Percentiles rank a stretch among this genome's conserved stretches.
These are phyloP conservation scores for Acanthiza pusilla DNA, from an alignment of 2,797 vertebrate genomes.

Conservation along the genomic window DNA sequence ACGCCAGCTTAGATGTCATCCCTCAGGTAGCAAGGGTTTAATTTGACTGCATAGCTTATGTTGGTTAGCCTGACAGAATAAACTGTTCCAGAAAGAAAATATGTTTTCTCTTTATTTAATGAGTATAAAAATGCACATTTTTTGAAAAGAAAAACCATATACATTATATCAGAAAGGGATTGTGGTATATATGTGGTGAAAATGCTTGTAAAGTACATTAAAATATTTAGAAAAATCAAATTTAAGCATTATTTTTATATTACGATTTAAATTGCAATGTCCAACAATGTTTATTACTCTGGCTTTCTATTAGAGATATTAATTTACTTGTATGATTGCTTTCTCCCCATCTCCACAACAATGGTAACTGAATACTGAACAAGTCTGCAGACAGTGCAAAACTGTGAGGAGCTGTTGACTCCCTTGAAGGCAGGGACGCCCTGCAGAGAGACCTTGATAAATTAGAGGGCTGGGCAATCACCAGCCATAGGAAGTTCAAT, in stretches of 20 bases:
- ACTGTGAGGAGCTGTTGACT: not conserved
- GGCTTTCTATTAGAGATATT: not conserved
- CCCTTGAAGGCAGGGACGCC: not conserved
- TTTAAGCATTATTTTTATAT: not conserved
- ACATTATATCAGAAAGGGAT: not conserved
- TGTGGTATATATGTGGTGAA: not conserved
- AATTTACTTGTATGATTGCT: not conserved
- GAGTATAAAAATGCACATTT: not conserved
- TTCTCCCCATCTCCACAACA: not conserved
- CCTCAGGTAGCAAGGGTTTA: not conserved
- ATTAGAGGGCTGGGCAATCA: not conserved
- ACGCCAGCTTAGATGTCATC: not conserved
- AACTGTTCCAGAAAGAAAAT: not conserved
- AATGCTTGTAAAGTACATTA: not conserved
- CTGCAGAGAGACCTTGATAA: not conserved
- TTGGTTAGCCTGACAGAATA: not conserved
- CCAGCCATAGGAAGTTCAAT: rapidly evolving
- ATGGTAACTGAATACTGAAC: not conserved
- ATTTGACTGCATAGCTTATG: not conserved
- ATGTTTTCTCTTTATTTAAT: not conserved
- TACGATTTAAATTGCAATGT: not conserved
- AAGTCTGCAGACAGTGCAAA: not conserved
- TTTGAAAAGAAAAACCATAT: rapidly evolving
- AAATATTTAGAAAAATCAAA: not conserved
- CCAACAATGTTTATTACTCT: not conserved